A percentile compares a stretch with the other conserved stretches of the same genome.
Evolutionary conservation across 2,888 invertebrate species (phyloP).

Genomic region (Athripsodes cinereus): DNA sequence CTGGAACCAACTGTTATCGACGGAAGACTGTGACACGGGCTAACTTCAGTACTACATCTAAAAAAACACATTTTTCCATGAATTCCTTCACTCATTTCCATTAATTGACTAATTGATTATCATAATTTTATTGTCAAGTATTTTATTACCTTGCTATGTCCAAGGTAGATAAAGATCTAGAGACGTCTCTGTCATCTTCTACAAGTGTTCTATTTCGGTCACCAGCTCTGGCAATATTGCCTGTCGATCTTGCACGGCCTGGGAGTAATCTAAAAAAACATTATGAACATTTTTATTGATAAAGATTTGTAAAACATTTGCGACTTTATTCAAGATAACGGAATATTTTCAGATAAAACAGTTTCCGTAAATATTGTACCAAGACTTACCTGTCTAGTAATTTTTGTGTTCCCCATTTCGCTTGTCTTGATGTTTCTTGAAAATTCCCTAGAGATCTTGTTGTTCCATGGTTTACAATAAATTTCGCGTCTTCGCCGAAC

Average conservation of each 20-base stretch:
- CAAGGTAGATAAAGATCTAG: constrained; percentile 23
- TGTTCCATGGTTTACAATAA: neutral
- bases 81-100: too few relatives aligned
- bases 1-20: constrained; percentile 19
- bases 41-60: constrained; percentile 8
- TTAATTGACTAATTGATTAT: neutral
- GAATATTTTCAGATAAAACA: too few relatives aligned
- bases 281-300: too few relatives aligned
- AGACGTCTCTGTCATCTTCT: constrained; percentile 18
- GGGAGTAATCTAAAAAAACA: constrained; percentile 22
- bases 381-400: constrained; percentile 20
- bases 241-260: constrained; percentile 24
- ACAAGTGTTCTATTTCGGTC: neutral
- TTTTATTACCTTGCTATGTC: constrained; percentile 17
- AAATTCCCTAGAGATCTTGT: neutral
- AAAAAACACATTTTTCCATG: too few relatives aligned
- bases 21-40: constrained; percentile 19
- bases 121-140: neutral
- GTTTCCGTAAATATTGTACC: neutral
- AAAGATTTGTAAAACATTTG: too few relatives aligned
- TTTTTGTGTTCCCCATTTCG: constrained; percentile 21
- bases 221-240: constrained; percentile 22
- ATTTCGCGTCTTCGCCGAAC: constrained; percentile 18
- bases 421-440: neutral
- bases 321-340: too few relatives aligned